phyloP scores from a whole-genome alignment of 2,888 invertebrate genomes.

The Drosophila macrothrix region DNA sequence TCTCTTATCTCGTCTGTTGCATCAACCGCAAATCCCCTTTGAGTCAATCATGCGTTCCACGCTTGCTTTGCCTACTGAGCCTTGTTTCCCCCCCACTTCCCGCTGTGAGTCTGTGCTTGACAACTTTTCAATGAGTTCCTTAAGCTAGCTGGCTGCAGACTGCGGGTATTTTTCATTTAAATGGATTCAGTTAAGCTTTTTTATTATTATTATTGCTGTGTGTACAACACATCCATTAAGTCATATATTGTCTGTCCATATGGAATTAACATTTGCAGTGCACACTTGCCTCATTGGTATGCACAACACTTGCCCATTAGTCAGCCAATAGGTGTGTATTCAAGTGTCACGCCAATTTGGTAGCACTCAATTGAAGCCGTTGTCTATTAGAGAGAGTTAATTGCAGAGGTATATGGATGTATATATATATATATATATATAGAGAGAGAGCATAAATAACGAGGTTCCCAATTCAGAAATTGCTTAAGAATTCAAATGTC shows the following conservation, averaged over 20 bases:
- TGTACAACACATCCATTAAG: constrained; percentile 16
- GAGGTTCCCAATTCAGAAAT: background rate
- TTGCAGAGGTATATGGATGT: background rate
- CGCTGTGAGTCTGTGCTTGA: background rate
- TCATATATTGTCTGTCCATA: constrained; percentile 5
- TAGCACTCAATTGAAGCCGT: background rate
- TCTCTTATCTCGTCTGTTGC: constrained; percentile 7
- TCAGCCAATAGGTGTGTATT: constrained; percentile 25
- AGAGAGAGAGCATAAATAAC: background rate
- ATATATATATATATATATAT: no score
- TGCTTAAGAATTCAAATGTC: background rate
- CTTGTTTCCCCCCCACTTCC: no score
- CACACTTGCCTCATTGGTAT: constrained; percentile 28
- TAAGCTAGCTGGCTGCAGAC: background rate
- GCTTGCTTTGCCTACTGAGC: background rate
- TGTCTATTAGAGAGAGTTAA: background rate
- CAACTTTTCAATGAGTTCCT: constrained; percentile 14
- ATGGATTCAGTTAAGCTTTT: constrained; percentile 5
- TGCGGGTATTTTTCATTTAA: constrained; percentile 2
- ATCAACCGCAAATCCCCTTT: constrained; percentile 29
- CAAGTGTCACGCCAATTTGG: constrained; percentile 7
- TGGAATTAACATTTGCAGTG: constrained; percentile 9
- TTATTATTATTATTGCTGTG: constrained; percentile 8
- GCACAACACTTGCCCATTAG: constrained; percentile 30
- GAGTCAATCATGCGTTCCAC: constrained; percentile 29